These are phyloP conservation scores for Orussus abietinus DNA, from an alignment of 1,140 invertebrate species.

Conservation along the genomic window DNA sequence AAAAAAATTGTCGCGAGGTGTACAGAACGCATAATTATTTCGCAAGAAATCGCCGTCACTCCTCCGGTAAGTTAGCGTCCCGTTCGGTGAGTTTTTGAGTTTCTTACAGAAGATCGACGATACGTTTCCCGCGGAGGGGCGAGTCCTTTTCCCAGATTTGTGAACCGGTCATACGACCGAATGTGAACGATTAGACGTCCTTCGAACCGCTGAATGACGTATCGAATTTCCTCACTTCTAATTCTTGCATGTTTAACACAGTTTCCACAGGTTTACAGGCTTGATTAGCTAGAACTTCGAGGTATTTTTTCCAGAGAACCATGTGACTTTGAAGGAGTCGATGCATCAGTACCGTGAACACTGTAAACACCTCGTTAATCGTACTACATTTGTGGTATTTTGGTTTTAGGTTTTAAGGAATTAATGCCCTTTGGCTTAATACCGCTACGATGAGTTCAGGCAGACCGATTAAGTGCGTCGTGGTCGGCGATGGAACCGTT, in stretches of 20 bases:
- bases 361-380: neutral
- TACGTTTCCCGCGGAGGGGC: too few species aligned
- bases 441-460: conserved; percentile 70
- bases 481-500: conserved; percentile 88
- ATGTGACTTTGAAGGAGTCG: neutral
- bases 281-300: conserved; percentile 9
- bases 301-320: neutral
- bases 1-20: conserved; percentile 12
- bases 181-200: conserved; percentile 9
- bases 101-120: too few species aligned
- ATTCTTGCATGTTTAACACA: too few species aligned
- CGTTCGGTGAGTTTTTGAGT: too few species aligned
- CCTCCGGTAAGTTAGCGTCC: conserved; percentile 4
- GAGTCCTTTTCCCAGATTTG: conserved; percentile 13
- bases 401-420: conserved; percentile 59
- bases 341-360: neutral
- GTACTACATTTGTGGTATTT: conserved; percentile 14
- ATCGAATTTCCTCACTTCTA: too few species aligned
- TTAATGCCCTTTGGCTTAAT: too few species aligned
- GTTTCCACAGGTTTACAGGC: conserved; percentile 1
- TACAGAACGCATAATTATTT: conserved; percentile 6
- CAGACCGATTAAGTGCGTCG: conserved; percentile 95
- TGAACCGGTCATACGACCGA: neutral
- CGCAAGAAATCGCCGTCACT: conserved; percentile 16
- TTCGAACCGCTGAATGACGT: too few species aligned